Percentiles rank a stretch among this genome's conserved stretches.
These are phyloP conservation scores for Scaeva pyrastri DNA, from an alignment of 2,888 invertebrate genomes.

Conservation along the genomic window DNA sequence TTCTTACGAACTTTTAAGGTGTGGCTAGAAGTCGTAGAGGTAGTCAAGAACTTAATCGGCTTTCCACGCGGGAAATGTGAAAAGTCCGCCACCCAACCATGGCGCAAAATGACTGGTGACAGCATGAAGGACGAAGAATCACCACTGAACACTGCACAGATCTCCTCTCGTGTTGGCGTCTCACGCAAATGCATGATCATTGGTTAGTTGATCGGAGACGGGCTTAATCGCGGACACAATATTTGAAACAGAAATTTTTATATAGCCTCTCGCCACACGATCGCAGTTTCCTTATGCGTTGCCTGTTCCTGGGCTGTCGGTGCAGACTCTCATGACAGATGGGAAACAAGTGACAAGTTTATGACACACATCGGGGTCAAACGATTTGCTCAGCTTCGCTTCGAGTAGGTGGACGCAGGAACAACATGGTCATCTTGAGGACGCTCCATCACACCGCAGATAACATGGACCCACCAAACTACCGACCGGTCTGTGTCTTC, in stretches of 20 bases:
- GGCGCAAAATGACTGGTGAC: conserved; percentile 50
- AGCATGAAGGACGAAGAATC: conserved; percentile 54
- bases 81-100: conserved; percentile 59
- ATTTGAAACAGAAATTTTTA: conserved; percentile 59
- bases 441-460: not conserved
- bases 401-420: conserved; percentile 60
- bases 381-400: conserved; percentile 17
- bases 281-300: conserved; percentile 36
- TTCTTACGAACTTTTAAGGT: conserved; percentile 43
- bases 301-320: conserved; percentile 31
- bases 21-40: conserved; percentile 49
- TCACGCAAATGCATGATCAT: conserved; percentile 16
- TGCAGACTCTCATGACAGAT: conserved; percentile 62
- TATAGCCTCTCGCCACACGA: conserved; percentile 66
- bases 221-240: conserved; percentile 48
- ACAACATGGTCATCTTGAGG: conserved; percentile 54
- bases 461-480: conserved; percentile 21
- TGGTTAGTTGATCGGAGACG: conserved; percentile 30
- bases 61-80: conserved; percentile 59
- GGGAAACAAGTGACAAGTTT: conserved; percentile 74
- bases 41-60: conserved; percentile 68
- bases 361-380: conserved; percentile 75
- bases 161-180: conserved; percentile 60
- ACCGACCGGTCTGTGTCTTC: conserved; percentile 54
- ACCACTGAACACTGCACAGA: conserved; percentile 30